Evolutionary conservation across 2,113 vertebrate species (phyloP).

Genomic region (Spea bombifrons): DNA sequence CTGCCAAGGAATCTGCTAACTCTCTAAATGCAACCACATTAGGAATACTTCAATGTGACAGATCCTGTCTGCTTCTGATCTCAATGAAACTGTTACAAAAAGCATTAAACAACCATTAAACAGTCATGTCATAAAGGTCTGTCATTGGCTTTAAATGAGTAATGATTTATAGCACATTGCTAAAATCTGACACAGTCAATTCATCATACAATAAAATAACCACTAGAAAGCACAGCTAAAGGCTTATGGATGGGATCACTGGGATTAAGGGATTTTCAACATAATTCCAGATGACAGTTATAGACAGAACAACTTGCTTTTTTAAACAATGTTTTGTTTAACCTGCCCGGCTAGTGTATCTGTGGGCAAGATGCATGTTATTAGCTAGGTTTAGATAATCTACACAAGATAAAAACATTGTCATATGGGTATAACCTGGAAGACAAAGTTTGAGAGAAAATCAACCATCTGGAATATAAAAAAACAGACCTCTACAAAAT

Average conservation of each 20-base stretch:
- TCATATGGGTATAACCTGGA: no score
- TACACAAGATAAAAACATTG: no score
- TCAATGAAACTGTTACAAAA: not conserved
- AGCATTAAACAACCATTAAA: not conserved
- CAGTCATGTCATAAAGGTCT: not conserved
- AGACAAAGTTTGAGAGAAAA: no score
- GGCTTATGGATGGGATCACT: constrained; percentile 2
- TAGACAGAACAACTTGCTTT: not conserved
- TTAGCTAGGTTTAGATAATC: no score
- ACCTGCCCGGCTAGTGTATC: no score
- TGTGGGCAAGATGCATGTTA: no score
- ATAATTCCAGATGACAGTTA: constrained; percentile 9
- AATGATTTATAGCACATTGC: not conserved
- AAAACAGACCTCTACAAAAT: no score
- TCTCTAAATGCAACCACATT: not conserved
- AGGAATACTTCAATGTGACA: not conserved
- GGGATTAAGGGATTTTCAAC: constrained; percentile 10
- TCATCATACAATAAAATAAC: constrained; percentile 13
- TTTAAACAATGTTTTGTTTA: not conserved
- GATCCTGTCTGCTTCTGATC: not conserved
- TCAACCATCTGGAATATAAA: no score
- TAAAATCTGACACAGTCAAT: not conserved
- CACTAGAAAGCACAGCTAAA: constrained; percentile 9
- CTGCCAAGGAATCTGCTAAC: no score
- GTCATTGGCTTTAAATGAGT: not conserved